These are phyloP conservation scores for Eutrigla gurnardus DNA, from an alignment of 2,797 vertebrate species.

Conservation along the genomic window DNA sequence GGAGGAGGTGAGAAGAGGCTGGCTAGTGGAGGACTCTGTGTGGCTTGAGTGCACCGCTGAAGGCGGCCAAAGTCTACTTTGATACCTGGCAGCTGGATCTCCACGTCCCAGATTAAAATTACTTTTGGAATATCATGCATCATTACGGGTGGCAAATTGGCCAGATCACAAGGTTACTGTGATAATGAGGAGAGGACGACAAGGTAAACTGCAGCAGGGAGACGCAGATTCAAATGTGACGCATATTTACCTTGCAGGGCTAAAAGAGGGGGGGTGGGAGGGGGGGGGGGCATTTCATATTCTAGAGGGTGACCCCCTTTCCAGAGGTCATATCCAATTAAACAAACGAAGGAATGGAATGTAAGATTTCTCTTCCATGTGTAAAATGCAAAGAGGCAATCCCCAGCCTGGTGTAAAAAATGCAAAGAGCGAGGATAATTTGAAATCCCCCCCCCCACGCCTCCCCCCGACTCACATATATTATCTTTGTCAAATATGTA, in stretches of 20 bases:
- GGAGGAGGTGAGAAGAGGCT: slow-evolving; percentile 48
- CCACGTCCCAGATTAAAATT: slow-evolving; percentile 65
- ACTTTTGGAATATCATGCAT: slow-evolving; percentile 66
- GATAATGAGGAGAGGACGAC: slow-evolving; percentile 75
- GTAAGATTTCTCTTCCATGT: slow-evolving; percentile 34
- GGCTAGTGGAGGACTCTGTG: slow-evolving; percentile 58
- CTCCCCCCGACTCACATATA: slow-evolving; percentile 23
- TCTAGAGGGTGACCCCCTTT: slow-evolving; percentile 48
- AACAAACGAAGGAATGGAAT: slow-evolving; percentile 65
- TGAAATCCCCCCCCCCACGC: slow-evolving; percentile 35
- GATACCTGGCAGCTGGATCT: slow-evolving; percentile 71
- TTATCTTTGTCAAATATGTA: slow-evolving; percentile 67
- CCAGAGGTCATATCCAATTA: slow-evolving; percentile 74
- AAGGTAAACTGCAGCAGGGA: slow-evolving; percentile 60
- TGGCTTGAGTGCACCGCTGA: slow-evolving; percentile 57
- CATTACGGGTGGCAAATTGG: slow-evolving; percentile 64
- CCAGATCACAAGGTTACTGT: slow-evolving; percentile 74
- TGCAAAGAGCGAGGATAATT: slow-evolving; percentile 49
- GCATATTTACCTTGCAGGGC: slow-evolving; percentile 62
- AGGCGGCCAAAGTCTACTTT: slow-evolving; percentile 69
- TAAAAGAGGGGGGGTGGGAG: slow-evolving; percentile 23
- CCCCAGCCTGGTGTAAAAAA: slow-evolving; percentile 38
- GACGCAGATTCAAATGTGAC: slow-evolving; percentile 46
- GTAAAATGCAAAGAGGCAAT: slow-evolving; percentile 45
- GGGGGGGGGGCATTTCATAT: slow-evolving; percentile 50